Evolutionary conservation across 2,888 invertebrate species (phyloP).

Genomic region (Cinara cedri): DNA sequence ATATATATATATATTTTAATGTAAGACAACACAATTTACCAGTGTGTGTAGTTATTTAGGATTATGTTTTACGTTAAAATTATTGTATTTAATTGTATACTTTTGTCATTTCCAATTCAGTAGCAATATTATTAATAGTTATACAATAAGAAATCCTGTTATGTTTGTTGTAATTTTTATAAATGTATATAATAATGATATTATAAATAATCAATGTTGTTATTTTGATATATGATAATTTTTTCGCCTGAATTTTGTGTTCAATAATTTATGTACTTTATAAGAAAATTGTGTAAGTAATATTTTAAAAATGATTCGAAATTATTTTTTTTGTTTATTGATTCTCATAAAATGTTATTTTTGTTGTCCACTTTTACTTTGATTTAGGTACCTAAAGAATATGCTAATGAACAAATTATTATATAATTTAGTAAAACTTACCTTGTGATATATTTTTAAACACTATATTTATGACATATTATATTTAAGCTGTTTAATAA

Average conservation of each 20-base stretch:
- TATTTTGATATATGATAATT: slow-evolving; percentile 4
- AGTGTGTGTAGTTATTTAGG: background rate
- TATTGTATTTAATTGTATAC: background rate
- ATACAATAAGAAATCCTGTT: background rate
- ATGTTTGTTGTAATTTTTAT: background rate
- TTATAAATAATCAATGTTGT: background rate
- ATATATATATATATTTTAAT: background rate
- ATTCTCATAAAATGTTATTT: slow-evolving; percentile 26
- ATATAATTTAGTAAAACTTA: slow-evolving; percentile 23
- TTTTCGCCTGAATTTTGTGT: slow-evolving; percentile 15
- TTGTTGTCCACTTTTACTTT: slow-evolving; percentile 26
- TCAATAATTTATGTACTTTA: slow-evolving; percentile 19
- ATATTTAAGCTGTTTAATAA: slow-evolving; percentile 8
- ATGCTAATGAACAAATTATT: slow-evolving; percentile 18
- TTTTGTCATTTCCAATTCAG: slow-evolving; percentile 16
- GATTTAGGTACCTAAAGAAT: slow-evolving; percentile 12
- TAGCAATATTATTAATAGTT: background rate
- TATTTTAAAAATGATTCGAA: background rate
- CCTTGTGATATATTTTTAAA: slow-evolving; percentile 50
- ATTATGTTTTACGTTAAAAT: background rate
- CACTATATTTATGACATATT: slow-evolving; percentile 25
- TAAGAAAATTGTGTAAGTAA: background rate
- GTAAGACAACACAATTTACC: background rate
- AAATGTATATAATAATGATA: background rate
- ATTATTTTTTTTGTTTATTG: background rate